These are phyloP conservation scores for Heliocidaris erythrogramma DNA, from an alignment of 35 echinoderm and acorn worm genomes.

Conservation along the genomic window DNA sequence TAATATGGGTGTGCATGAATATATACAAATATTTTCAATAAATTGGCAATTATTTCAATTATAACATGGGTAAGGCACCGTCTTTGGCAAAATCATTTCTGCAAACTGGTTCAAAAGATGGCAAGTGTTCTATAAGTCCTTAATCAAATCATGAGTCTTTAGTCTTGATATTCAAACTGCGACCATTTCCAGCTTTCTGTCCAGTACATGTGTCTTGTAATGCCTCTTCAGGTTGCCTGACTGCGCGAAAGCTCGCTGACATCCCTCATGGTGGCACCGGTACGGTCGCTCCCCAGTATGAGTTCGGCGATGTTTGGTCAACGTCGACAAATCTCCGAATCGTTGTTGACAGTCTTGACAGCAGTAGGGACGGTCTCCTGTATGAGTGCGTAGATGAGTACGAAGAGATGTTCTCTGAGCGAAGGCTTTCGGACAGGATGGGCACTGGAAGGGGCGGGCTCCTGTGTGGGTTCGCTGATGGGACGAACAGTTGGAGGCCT, in stretches of 20 bases:
- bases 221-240: slow-evolving; percentile 85
- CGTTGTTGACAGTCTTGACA: slow-evolving; percentile 80
- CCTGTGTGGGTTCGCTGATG: too few species aligned
- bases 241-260: slow-evolving; percentile 71
- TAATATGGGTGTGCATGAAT: too few species aligned
- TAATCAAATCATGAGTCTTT: neutral
- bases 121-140: neutral
- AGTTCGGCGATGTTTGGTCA: slow-evolving; percentile 89
- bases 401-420: too few species aligned
- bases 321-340: slow-evolving; percentile 79
- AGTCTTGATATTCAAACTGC: neutral
- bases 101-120: too few species aligned
- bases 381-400: slow-evolving; percentile 80
- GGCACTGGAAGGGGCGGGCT: too few species aligned
- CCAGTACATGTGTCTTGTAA: slow-evolving; percentile 45
- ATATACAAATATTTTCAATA: neutral
- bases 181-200: neutral
- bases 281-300: slow-evolving; percentile 81
- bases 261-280: slow-evolving; percentile 53
- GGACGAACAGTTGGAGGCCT: too few species aligned
- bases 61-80: neutral
- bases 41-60: neutral
- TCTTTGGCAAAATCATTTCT: neutral
- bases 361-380: slow-evolving; percentile 90
- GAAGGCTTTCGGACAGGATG: too few species aligned